phyloP scores from a whole-genome alignment of 2,113 vertebrate genomes.

The Anoplopoma fimbria region DNA sequence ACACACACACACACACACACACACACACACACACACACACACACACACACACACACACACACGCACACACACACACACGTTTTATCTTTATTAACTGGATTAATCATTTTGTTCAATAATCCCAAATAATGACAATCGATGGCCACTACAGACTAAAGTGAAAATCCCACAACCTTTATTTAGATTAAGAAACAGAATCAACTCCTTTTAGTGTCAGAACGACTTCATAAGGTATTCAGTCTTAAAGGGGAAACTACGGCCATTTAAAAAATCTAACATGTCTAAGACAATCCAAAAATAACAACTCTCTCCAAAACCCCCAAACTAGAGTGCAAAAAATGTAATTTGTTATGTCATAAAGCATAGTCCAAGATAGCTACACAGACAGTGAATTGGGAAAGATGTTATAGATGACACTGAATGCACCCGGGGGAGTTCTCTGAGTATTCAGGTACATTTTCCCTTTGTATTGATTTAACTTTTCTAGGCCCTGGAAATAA shows the following conservation, averaged over 20 bases:
- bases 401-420: neutral
- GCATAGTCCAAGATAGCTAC: neutral
- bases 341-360: neutral
- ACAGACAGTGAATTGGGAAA: neutral
- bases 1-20: conserved; percentile 13
- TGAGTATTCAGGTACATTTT: neutral
- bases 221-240: neutral
- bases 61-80: conserved; percentile 7
- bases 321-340: neutral
- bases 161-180: neutral
- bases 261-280: neutral
- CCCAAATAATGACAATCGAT: neutral
- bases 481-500: neutral
- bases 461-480: neutral
- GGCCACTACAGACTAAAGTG: neutral
- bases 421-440: neutral
- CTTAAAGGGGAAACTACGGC: neutral
- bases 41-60: conserved; percentile 11
- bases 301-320: neutral
- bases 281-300: neutral
- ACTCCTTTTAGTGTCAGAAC: neutral
- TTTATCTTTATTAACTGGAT: neutral
- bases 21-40: conserved; percentile 21
- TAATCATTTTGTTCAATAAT: neutral
- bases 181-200: neutral